Percentiles rank a stretch among this genome's conserved stretches.
phyloP scores from a whole-genome alignment of 2,888 invertebrate genomes.

The Noctua pronuba region DNA sequence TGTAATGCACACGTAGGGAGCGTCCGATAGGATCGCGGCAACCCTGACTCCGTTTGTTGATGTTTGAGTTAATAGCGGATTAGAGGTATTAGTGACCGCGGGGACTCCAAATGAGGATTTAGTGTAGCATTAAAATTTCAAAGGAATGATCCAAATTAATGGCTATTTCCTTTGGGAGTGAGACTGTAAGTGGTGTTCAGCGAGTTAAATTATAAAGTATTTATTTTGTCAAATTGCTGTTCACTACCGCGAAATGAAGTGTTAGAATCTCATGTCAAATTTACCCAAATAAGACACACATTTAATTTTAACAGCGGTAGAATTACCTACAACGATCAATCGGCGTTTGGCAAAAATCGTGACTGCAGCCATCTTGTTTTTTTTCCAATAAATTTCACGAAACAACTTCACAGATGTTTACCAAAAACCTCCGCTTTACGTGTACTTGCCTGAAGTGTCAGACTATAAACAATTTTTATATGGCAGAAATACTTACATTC shows the following conservation, averaged over 20 bases:
- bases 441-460: not conserved
- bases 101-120: conserved; percentile 8
- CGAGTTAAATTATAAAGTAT: not conserved
- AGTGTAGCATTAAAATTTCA: conserved; percentile 7
- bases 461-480: not conserved
- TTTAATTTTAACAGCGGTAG: not conserved
- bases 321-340: not conserved
- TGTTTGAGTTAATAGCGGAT: conserved; percentile 30
- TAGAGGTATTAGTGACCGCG: conserved; percentile 11
- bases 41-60: conserved; percentile 42
- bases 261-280: not conserved
- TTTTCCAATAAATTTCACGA: not conserved
- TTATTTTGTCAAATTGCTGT: too few species aligned
- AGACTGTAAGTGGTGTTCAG: not conserved
- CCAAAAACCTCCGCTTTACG: not conserved
- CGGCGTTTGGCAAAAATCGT: not conserved
- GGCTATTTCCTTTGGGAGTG: too few species aligned
- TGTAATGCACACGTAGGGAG: conserved; percentile 34
- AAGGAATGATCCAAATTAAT: conserved; percentile 8
- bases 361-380: not conserved
- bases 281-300: not conserved
- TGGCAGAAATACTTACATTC: not conserved
- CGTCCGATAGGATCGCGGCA: conserved; percentile 45
- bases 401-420: not conserved
- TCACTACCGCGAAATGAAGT: not conserved